Conservation (phyloP, 2,113 vertebrate genomes). For the Cryptoleucopteryx plumbea region DNA sequence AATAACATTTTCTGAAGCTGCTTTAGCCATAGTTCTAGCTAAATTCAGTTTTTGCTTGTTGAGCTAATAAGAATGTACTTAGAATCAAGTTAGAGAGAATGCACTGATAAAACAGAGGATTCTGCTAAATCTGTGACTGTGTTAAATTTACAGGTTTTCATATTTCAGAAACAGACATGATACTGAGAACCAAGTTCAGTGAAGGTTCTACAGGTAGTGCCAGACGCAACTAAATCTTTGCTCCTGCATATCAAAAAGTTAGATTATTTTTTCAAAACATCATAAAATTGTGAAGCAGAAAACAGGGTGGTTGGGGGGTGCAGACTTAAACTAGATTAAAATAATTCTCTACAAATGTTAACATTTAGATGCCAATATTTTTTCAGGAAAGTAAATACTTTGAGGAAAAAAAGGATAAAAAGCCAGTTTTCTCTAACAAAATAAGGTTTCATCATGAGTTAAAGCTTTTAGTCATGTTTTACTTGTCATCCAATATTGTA, state of each 20-base stretch:
- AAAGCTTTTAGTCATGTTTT: background rate
- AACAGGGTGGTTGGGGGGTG: background rate
- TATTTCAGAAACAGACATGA: background rate
- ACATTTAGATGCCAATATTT: background rate
- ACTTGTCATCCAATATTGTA: slow-evolving; percentile 18
- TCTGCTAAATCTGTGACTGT: background rate
- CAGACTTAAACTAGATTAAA: background rate
- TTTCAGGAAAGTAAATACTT: background rate
- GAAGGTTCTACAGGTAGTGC: background rate
- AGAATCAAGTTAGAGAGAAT: background rate
- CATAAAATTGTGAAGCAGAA: background rate
- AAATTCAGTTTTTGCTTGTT: background rate
- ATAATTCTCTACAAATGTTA: background rate
- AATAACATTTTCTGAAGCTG: background rate
- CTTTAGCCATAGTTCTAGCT: background rate
- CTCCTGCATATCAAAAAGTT: background rate
- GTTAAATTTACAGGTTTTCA: background rate
- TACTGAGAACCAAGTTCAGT: background rate
- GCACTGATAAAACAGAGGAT: background rate
- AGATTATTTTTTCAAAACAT: background rate
- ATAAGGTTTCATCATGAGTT: background rate
- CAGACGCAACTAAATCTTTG: background rate
- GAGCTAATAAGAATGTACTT: background rate
- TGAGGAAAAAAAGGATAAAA: background rate
- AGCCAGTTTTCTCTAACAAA: background rate